Conservation (phyloP, 2,888 invertebrate genomes). For the Myopa tessellatipennis region DNA sequence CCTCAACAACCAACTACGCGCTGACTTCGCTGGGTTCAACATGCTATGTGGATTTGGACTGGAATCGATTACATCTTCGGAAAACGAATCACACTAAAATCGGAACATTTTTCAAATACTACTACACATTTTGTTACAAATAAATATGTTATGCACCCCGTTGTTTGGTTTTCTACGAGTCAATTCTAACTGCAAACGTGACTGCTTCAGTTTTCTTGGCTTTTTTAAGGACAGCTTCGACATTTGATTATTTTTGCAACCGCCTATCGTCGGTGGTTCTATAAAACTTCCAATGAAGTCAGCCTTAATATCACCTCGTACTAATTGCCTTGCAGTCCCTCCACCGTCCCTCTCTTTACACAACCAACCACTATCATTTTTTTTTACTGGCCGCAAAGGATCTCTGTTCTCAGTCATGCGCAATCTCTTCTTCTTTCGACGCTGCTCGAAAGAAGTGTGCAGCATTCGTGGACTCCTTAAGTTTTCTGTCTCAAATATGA, state of each 20-base stretch:
- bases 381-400: conserved; percentile 17
- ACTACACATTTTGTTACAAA: not conserved
- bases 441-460: conserved; percentile 38
- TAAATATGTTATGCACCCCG: conserved; percentile 37
- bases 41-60: conserved; percentile 57
- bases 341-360: conserved; percentile 37
- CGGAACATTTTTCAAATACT: conserved; percentile 6
- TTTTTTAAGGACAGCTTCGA: conserved; percentile 51
- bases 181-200: conserved; percentile 53
- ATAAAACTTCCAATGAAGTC: not conserved
- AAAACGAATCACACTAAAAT: conserved; percentile 43
- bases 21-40: conserved; percentile 49
- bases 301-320: not conserved
- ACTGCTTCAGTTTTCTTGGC: conserved; percentile 54
- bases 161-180: conserved; percentile 28
- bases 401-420: not conserved
- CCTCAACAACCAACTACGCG: conserved; percentile 54
- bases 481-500: conserved; percentile 56
- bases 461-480: conserved; percentile 48
- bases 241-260: conserved; percentile 25
- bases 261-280: not conserved
- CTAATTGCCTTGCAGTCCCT: not conserved
- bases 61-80: conserved; percentile 57
- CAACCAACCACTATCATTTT: conserved; percentile 2
- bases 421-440: not conserved